These are phyloP conservation scores for Octodon degus DNA, from an alignment of 2,113 vertebrate species.

Conservation along the genomic window DNA sequence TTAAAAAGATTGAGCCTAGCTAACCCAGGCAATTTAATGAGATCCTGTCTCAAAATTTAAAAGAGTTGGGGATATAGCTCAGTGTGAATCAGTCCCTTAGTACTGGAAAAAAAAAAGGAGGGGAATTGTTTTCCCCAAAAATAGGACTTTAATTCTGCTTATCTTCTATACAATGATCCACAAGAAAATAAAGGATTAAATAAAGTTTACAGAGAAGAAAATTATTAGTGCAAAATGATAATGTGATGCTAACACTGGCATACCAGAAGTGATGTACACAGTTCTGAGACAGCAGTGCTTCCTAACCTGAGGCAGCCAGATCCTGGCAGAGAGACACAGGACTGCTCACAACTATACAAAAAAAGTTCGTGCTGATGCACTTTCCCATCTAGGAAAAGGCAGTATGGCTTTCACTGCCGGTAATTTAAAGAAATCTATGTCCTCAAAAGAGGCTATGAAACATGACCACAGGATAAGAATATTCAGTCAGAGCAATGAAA, in stretches of 20 bases:
- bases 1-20: neutral
- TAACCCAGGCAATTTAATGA: neutral
- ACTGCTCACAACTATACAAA: neutral
- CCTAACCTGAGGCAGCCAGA: neutral
- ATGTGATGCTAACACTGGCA: neutral
- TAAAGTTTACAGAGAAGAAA: slow-evolving; percentile 33
- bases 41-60: neutral
- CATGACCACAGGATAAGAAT: neutral
- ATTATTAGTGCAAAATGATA: neutral
- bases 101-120: neutral
- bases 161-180: slow-evolving; percentile 17
- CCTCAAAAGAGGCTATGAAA: slow-evolving; percentile 23
- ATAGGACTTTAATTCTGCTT: slow-evolving; percentile 26
- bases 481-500: slow-evolving; percentile 40
- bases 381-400: neutral
- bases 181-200: slow-evolving; percentile 26
- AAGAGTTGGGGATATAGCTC: neutral
- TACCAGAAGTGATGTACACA: neutral
- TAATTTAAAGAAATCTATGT: slow-evolving; percentile 44
- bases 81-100: neutral
- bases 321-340: neutral
- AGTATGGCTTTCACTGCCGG: neutral
- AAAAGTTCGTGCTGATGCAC: neutral
- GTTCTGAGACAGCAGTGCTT: neutral
- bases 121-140: neutral